Percentiles rank a stretch among this genome's conserved stretches.
These are phyloP conservation scores for Plectrocnemia conspersa DNA, from an alignment of 1,140 invertebrate genomes.

Conservation along the genomic window DNA sequence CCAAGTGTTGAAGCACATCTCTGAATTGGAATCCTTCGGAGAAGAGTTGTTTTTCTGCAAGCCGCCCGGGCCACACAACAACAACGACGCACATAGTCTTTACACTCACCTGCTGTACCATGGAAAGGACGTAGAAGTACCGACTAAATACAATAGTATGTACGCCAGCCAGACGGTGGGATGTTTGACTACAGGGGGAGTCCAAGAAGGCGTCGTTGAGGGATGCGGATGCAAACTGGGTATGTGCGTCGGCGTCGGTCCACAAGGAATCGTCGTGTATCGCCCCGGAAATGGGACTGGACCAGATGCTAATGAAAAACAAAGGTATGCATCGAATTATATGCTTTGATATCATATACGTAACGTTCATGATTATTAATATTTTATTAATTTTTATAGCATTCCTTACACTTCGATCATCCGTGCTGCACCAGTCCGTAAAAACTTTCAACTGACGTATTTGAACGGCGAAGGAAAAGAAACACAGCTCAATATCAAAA, in stretches of 20 bases:
- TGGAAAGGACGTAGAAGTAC: constrained; percentile 41
- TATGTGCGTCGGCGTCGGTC: constrained; percentile 67
- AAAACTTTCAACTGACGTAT: constrained; percentile 71
- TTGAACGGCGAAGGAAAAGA: constrained; percentile 65
- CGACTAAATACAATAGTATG: constrained; percentile 46
- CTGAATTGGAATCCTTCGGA: constrained; percentile 72
- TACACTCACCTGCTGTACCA: constrained; percentile 50
- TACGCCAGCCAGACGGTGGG: constrained; percentile 50
- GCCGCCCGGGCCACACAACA: constrained; percentile 43
- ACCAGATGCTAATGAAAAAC: constrained; percentile 56
- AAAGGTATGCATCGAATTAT: constrained; percentile 48
- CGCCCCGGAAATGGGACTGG: constrained; percentile 50
- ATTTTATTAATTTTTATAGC: constrained; percentile 49
- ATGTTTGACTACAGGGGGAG: constrained; percentile 42
- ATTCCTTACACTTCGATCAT: constrained; percentile 80
- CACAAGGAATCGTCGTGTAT: constrained; percentile 74
- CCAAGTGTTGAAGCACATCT: constrained; percentile 73
- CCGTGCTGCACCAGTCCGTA: constrained; percentile 69
- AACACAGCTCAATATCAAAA: constrained; percentile 69
- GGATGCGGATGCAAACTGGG: constrained; percentile 49
- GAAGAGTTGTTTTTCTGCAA: constrained; percentile 78
- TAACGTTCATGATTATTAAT: not conserved
- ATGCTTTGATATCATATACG: not conserved
- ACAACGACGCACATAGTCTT: constrained; percentile 47
- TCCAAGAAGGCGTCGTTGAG: constrained; percentile 35